phyloP scores from a whole-genome alignment of 2,888 invertebrate genomes.

The Timema podura region DNA sequence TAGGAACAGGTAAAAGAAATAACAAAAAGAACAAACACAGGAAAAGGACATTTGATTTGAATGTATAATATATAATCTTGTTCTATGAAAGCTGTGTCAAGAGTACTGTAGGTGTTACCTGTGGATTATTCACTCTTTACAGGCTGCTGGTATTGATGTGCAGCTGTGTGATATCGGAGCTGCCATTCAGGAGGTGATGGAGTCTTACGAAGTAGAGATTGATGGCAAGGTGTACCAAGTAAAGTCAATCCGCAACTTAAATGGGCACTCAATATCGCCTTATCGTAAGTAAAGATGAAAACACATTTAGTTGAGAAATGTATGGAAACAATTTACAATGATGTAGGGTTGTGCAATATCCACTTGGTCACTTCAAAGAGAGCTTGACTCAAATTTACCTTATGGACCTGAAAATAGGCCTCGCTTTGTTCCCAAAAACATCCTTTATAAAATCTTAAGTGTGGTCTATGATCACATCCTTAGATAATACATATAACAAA shows the following conservation, averaged over 20 bases:
- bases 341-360: slow-evolving; percentile 12
- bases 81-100: no score
- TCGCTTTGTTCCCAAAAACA: no score
- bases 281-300: slow-evolving; percentile 68
- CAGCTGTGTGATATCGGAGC: slow-evolving; percentile 95
- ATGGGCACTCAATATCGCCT: slow-evolving; percentile 99
- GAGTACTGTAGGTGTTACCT: no score
- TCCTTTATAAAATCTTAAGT: no score
- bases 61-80: no score
- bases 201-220: slow-evolving; percentile 95
- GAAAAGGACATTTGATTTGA: no score
- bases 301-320: not conserved
- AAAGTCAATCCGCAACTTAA: slow-evolving; percentile 96
- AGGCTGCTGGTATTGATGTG: slow-evolving; percentile 92
- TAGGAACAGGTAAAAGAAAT: no score
- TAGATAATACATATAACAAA: no score
- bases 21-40: no score
- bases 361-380: not conserved
- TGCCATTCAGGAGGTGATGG: slow-evolving; percentile 99
- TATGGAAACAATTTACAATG: not conserved
- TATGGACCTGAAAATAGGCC: no score
- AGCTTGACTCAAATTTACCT: no score
- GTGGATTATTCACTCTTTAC: slow-evolving; percentile 11
- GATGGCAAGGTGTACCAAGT: slow-evolving; percentile 95
- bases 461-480: no score